Evolutionary conservation across 2,797 vertebrate species (phyloP).

Genomic region (Pyrocephalus nanus): DNA sequence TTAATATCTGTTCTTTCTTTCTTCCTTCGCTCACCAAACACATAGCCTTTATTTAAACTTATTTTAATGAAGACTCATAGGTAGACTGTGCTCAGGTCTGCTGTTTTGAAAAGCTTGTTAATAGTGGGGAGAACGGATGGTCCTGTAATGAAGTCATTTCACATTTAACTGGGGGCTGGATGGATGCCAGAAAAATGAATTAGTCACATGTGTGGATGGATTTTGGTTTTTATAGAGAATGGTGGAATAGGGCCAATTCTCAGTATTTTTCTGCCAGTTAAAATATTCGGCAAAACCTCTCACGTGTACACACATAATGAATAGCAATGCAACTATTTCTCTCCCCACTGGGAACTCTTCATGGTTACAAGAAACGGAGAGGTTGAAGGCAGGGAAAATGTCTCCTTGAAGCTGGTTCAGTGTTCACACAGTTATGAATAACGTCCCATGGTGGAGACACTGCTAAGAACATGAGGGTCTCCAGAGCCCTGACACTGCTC

Average conservation of each 20-base stretch:
- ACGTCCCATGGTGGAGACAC: rapidly evolving
- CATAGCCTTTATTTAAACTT: constrained; percentile 57
- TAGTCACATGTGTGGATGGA: constrained; percentile 56
- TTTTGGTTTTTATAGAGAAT: constrained; percentile 40
- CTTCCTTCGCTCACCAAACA: constrained; percentile 31
- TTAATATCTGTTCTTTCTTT: constrained; percentile 60
- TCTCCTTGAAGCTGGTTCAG: background rate
- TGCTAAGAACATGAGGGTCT: background rate
- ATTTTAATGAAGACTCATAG: constrained; percentile 59
- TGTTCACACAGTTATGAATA: background rate
- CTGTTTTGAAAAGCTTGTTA: constrained; percentile 54
- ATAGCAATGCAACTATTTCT: constrained; percentile 14
- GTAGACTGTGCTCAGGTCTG: constrained; percentile 44
- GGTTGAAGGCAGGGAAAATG: constrained; percentile 2
- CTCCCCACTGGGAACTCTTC: constrained; percentile 8
- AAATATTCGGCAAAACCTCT: constrained; percentile 47
- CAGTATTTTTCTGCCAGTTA: constrained; percentile 55
- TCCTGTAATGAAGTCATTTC: constrained; percentile 60
- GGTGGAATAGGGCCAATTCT: constrained; percentile 37
- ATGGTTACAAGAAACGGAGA: background rate
- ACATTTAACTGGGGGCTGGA: constrained; percentile 29
- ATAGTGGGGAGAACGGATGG: background rate
- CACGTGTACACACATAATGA: constrained; percentile 1
- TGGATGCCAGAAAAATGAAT: constrained; percentile 55
- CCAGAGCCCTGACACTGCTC: background rate